Evolutionary conservation across 2,797 vertebrate species (phyloP).

Genomic region (Phaenicophaeus curvirostris): DNA sequence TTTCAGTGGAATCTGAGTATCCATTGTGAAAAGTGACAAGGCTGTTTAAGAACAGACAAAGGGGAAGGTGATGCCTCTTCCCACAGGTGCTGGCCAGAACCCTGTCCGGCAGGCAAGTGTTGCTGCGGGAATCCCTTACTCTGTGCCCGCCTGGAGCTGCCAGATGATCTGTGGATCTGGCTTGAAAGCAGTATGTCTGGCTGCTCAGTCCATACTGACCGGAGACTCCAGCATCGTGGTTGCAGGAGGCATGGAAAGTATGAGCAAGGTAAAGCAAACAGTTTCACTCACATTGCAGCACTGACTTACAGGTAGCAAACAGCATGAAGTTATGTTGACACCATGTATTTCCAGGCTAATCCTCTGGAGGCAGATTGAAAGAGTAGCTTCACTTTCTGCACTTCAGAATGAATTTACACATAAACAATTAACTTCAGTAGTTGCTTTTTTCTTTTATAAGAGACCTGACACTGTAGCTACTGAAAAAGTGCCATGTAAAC

Average conservation of each 20-base stretch:
- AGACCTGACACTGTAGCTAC: neutral
- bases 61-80: neutral
- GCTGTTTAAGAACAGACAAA: neutral
- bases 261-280: constrained; percentile 88
- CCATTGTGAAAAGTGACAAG: neutral
- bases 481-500: neutral
- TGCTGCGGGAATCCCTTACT: constrained; percentile 88
- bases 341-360: neutral
- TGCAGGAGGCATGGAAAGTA: constrained; percentile 96
- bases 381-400: neutral
- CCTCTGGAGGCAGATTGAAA: neutral
- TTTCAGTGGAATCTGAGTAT: fast-evolving
- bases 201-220: constrained; percentile 85
- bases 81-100: constrained; percentile 92
- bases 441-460: no score
- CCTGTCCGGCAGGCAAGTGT: constrained; percentile 90
- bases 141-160: constrained; percentile 93
- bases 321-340: neutral
- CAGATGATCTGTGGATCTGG: constrained; percentile 98
- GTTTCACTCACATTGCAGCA: fast-evolving
- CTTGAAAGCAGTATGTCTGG: constrained; percentile 92
- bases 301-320: neutral
- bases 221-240: constrained; percentile 90
- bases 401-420: fast-evolving
- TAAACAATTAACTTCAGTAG: neutral